These are phyloP conservation scores for Phengaris arion DNA, from an alignment of 2,888 invertebrate species.

Conservation along the genomic window DNA sequence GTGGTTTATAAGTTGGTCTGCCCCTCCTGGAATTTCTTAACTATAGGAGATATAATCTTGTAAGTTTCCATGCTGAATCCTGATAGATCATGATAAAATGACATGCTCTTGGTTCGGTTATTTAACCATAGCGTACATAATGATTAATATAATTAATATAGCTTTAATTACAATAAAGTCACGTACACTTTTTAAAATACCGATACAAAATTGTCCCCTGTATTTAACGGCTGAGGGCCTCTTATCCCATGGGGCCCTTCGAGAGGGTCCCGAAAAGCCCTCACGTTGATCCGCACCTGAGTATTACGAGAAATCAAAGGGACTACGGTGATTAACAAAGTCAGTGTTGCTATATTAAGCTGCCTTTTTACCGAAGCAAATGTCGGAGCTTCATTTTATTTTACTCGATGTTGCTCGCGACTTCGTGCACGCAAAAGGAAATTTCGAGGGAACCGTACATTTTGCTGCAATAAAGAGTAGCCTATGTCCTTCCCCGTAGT, in stretches of 20 bases:
- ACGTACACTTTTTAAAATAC: not conserved
- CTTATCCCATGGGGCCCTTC: not conserved
- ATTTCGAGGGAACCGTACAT: too few relatives aligned
- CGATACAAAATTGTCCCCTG: constrained; percentile 14
- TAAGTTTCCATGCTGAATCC: too few relatives aligned
- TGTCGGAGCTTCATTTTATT: not conserved
- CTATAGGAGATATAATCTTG: too few relatives aligned
- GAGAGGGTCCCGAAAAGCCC: not conserved
- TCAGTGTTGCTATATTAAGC: not conserved
- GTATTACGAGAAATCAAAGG: constrained; percentile 6
- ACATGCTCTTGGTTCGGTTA: too few relatives aligned
- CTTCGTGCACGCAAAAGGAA: too few relatives aligned
- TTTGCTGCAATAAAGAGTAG: too few relatives aligned
- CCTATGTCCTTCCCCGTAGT: too few relatives aligned
- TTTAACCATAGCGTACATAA: too few relatives aligned
- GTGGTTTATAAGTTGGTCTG: too few relatives aligned
- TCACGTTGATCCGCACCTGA: constrained; percentile 12
- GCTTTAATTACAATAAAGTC: not conserved
- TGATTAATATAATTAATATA: not conserved
- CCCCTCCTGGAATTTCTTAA: too few relatives aligned
- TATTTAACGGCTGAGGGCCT: constrained; percentile 4
- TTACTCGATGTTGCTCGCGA: too few relatives aligned
- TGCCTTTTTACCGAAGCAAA: not conserved
- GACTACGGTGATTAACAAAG: constrained; percentile 15
- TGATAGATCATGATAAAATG: too few relatives aligned